Conservation (phyloP, 2,888 invertebrate species). For the Coleophora deauratella region DNA sequence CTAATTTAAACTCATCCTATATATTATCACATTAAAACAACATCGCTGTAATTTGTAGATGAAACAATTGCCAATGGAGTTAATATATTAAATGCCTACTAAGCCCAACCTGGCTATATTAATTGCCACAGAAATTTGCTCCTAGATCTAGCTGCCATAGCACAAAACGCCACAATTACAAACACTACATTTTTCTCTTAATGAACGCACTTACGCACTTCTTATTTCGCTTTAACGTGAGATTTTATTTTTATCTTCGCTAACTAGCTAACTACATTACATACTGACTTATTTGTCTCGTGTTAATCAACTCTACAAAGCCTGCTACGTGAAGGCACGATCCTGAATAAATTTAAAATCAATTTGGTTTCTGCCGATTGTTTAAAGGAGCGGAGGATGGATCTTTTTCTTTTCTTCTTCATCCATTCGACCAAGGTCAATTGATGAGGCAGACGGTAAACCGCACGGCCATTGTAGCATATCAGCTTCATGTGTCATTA, state of each 20-base stretch:
- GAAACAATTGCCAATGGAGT: no score
- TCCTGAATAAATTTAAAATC: conserved; percentile 16
- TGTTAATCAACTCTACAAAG: conserved; percentile 8
- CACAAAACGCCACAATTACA: not conserved
- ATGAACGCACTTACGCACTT: no score
- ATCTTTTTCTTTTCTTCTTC: conserved; percentile 78
- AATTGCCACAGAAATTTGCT: not conserved
- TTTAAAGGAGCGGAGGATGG: conserved; percentile 59
- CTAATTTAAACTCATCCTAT: no score
- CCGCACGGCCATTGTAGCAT: conserved; percentile 82
- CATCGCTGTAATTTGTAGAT: no score
- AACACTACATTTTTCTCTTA: not conserved
- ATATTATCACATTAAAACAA: no score
- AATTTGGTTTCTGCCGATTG: not conserved
- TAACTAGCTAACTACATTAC: not conserved
- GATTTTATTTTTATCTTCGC: not conserved
- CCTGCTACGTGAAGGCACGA: conserved; percentile 37
- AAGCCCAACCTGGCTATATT: not conserved
- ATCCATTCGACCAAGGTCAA: conserved; percentile 78
- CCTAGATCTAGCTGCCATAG: no score
- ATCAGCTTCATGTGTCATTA: conserved; percentile 82
- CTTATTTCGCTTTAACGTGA: not conserved
- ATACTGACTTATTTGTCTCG: not conserved
- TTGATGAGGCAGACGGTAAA: conserved; percentile 81
- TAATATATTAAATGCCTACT: no score